phyloP scores from a whole-genome alignment of 2,113 vertebrate genomes.

The Carassius gibelio region DNA sequence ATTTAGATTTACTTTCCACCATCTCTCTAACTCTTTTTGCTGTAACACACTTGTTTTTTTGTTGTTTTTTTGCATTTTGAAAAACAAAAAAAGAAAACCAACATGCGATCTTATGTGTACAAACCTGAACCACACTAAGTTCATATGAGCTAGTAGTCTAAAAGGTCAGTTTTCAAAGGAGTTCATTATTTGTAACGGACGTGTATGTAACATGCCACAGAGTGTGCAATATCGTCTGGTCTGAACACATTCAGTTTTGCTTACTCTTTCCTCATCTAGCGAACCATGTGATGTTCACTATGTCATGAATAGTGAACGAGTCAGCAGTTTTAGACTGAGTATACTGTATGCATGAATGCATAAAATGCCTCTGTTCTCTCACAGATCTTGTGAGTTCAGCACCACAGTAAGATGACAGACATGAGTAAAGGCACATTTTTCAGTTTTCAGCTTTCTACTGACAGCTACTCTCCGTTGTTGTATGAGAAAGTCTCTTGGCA shows the following conservation, averaged over 20 bases:
- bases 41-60: neutral
- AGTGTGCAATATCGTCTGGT: too few relatives aligned
- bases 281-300: neutral
- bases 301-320: neutral
- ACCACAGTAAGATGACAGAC: slow-evolving; percentile 1
- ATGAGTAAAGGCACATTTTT: slow-evolving; percentile 14
- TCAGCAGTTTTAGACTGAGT: slow-evolving; percentile 7
- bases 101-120: neutral
- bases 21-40: neutral
- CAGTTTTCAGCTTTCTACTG: neutral
- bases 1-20: slow-evolving; percentile 12
- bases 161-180: neutral
- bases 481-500: slow-evolving; percentile 8
- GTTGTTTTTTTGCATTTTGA: too few relatives aligned
- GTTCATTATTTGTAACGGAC: too few relatives aligned
- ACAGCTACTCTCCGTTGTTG: slow-evolving; percentile 21
- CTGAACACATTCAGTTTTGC: too few relatives aligned
- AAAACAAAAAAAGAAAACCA: neutral
- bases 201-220: too few relatives aligned
- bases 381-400: slow-evolving; percentile 27
- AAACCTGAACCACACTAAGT: neutral
- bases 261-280: neutral
- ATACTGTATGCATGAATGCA: slow-evolving; percentile 18
- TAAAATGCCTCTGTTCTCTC: slow-evolving; percentile 23
- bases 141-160: neutral